phyloP scores from a whole-genome alignment of 1,140 invertebrate species.

The Cydia strobilella region DNA sequence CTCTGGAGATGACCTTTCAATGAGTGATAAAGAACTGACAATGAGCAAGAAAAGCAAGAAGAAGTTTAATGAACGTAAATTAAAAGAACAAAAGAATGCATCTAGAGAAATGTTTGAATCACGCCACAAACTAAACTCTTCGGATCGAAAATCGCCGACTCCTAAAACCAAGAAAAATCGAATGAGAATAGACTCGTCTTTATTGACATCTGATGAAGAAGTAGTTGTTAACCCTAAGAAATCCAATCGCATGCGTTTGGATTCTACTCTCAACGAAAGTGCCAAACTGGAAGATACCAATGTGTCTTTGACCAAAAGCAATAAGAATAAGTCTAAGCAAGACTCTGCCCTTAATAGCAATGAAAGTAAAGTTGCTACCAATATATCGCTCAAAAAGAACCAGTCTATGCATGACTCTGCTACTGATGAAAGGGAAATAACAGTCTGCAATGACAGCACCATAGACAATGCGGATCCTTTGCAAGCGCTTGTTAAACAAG shows the following conservation, averaged over 20 bases:
- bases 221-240: conserved; percentile 48
- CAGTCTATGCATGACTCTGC: conserved; percentile 45
- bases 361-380: conserved; percentile 12
- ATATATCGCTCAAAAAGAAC: conserved; percentile 25
- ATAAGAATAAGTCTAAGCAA: conserved; percentile 38
- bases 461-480: conserved; percentile 53
- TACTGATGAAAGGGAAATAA: conserved; percentile 64
- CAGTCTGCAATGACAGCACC: conserved; percentile 46
- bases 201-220: conserved; percentile 56
- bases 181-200: conserved; percentile 46
- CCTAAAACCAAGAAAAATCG: conserved; percentile 48
- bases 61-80: conserved; percentile 68
- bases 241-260: conserved; percentile 55
- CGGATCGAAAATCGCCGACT: conserved; percentile 44
- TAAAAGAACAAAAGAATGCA: conserved; percentile 70
- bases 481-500: conserved; percentile 50
- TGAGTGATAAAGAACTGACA: conserved; percentile 71
- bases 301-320: conserved; percentile 35
- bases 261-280: conserved; percentile 55
- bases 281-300: conserved; percentile 31
- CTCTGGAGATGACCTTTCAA: conserved; percentile 69
- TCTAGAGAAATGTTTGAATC: conserved; percentile 74
- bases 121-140: conserved; percentile 61
- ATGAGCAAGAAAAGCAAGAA: conserved; percentile 71
- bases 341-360: conserved; percentile 13